Conservation (phyloP, 2,797 vertebrate genomes). For the Pipistrellus pipistrellus region DNA sequence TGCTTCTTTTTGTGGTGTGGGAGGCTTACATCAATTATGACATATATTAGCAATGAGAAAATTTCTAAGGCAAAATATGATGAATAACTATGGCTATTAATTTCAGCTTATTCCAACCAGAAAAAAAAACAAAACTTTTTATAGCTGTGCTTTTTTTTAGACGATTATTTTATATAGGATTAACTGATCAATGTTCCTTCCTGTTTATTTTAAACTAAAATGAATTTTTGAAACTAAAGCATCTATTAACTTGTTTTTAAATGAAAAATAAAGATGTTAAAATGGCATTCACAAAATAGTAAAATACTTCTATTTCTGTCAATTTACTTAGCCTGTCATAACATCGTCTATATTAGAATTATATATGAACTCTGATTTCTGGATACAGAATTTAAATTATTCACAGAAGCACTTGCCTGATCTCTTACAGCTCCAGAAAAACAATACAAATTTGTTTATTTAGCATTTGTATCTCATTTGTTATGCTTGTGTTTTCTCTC, state of each 20-base stretch:
- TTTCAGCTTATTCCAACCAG: background rate
- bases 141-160: background rate
- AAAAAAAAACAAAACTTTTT: background rate
- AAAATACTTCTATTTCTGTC: background rate
- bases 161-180: background rate
- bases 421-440: background rate
- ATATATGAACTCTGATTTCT: background rate
- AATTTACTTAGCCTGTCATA: background rate
- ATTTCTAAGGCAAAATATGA: background rate
- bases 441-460: background rate
- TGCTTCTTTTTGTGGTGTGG: background rate
- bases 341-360: background rate
- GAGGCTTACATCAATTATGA: background rate
- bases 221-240: background rate
- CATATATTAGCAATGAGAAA: background rate
- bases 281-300: background rate
- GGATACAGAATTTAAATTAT: background rate
- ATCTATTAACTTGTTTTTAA: slow-evolving; percentile 27
- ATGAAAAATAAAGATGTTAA: slow-evolving; percentile 33
- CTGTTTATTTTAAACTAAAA: slow-evolving; percentile 30
- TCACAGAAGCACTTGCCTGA: background rate
- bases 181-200: background rate
- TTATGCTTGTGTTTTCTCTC: background rate
- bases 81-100: background rate
- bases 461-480: background rate